These are phyloP conservation scores for Gila orcuttii DNA, from an alignment of 2,113 vertebrate genomes.

Conservation along the genomic window DNA sequence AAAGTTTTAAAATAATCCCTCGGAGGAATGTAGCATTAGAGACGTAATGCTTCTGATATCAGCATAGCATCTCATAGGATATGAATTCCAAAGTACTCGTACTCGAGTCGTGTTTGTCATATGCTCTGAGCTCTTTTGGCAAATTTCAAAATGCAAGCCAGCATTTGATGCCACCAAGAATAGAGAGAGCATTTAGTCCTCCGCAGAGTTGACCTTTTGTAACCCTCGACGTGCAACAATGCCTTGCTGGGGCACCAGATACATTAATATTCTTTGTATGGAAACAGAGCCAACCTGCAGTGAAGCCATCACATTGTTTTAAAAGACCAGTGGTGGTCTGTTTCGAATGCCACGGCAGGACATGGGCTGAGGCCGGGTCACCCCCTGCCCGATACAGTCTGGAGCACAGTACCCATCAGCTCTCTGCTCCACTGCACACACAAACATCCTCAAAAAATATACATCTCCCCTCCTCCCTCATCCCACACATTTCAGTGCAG, in stretches of 20 bases:
- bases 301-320: slow-evolving; percentile 43
- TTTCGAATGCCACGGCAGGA: slow-evolving; percentile 46
- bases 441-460: slow-evolving; percentile 38
- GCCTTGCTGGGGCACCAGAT: slow-evolving; percentile 38
- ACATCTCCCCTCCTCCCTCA: slow-evolving; percentile 6
- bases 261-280: slow-evolving; percentile 56
- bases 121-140: neutral
- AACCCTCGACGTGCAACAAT: slow-evolving; percentile 1
- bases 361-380: slow-evolving; percentile 20
- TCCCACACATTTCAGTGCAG: slow-evolving; percentile 10
- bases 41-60: slow-evolving; percentile 21
- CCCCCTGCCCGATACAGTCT: slow-evolving; percentile 47
- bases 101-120: neutral
- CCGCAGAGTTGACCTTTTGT: slow-evolving; percentile 53
- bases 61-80: slow-evolving; percentile 26
- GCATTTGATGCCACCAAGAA: neutral
- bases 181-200: slow-evolving; percentile 43
- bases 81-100: neutral
- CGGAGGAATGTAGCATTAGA: slow-evolving; percentile 8
- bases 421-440: slow-evolving; percentile 34
- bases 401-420: slow-evolving; percentile 42
- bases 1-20: slow-evolving; percentile 35
- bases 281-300: slow-evolving; percentile 37
- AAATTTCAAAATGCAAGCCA: slow-evolving; percentile 25
- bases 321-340: slow-evolving; percentile 49